Percentiles rank a stretch among this genome's conserved stretches.
These are phyloP conservation scores for Amiota minor DNA, from an alignment of 2,888 invertebrate species.

Conservation along the genomic window DNA sequence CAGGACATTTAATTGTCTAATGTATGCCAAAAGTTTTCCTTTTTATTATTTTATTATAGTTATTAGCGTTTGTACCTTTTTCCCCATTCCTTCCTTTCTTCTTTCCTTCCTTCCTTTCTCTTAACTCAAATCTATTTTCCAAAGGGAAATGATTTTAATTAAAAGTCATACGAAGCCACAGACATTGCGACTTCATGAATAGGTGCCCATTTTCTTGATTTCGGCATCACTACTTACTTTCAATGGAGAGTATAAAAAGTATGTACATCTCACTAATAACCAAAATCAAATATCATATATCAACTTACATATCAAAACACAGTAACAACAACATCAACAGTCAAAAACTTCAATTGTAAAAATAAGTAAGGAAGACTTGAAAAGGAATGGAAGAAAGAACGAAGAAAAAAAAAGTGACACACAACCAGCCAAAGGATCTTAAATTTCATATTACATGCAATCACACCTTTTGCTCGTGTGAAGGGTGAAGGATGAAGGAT, in stretches of 20 bases:
- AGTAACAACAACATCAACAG: slow-evolving; percentile 52
- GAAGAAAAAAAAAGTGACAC: slow-evolving; percentile 5
- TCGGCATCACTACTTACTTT: background rate
- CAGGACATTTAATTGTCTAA: no score
- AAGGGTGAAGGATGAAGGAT: background rate
- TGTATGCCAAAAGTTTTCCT: no score
- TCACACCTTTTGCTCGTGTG: slow-evolving; percentile 54
- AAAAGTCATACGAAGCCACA: slow-evolving; percentile 8
- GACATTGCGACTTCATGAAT: background rate
- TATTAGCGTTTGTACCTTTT: no score
- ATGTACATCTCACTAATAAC: slow-evolving; percentile 37
- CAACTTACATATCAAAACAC: slow-evolving; percentile 65
- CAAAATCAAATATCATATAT: slow-evolving; percentile 66
- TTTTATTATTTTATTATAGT: no score
- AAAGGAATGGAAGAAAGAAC: no score
- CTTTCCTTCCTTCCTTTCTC: background rate
- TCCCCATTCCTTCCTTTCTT: no score
- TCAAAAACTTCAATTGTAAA: background rate
- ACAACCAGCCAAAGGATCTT: slow-evolving; percentile 21
- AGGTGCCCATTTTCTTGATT: background rate
- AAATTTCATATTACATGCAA: slow-evolving; percentile 53
- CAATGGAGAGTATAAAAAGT: slow-evolving; percentile 14
- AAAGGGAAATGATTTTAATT: background rate
- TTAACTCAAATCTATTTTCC: background rate
- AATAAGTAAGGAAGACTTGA: background rate